Base-by-base conservation (phyloP, 2,113 vertebrate species). In the Cyphomyrus discorhynchus region DNA sequence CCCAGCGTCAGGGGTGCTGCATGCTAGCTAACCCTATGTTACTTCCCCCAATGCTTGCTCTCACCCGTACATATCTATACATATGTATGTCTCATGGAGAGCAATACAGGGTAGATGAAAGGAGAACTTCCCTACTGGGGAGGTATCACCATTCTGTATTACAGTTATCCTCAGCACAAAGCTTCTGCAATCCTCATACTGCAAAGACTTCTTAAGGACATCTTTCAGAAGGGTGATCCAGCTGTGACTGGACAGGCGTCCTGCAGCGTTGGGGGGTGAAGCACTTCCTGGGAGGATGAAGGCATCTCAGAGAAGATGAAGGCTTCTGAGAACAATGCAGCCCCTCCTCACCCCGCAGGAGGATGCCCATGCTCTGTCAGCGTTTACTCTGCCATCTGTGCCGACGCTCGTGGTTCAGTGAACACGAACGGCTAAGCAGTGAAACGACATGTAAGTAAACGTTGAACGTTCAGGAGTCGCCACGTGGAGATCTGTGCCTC, bases 161-260 rank as follows among this genome's bases (percentile, higher is more conserved):
- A 70, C n/a, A 70, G n/a, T 70, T 13, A 27, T 31, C n/a, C 62
- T 70, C 62, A 4, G 62, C 62, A 70, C 62, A 70, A 31, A 70
- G 62, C 62, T 70, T 31, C 92, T 92, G 56, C 87, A 92, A 88
- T 31, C 10, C 9, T 56, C 19, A 89, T 46, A 58, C 56, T 50
- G 21, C 49, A 27, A 19, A 88, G 90, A 58, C 70, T 89, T 90
- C 74, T 92, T 93, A 27, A 19, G 88, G 89, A 70, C 58, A 87
- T 90, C 74, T 92, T 93, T 84, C 90, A 80, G 92, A 92, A 92
- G 93, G 66, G 77, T 50, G 89, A 91, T 19, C 50, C 84, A 87
- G 47, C 35, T 52, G 27, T n/a, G 87, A 50, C 42, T 88, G 70
- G 45, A 77, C 80, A 39, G 46, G 46, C 45, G 7, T 74, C 24